Base-by-base conservation (phyloP, 2,888 invertebrate genomes). In the Myopa testacea region DNA sequence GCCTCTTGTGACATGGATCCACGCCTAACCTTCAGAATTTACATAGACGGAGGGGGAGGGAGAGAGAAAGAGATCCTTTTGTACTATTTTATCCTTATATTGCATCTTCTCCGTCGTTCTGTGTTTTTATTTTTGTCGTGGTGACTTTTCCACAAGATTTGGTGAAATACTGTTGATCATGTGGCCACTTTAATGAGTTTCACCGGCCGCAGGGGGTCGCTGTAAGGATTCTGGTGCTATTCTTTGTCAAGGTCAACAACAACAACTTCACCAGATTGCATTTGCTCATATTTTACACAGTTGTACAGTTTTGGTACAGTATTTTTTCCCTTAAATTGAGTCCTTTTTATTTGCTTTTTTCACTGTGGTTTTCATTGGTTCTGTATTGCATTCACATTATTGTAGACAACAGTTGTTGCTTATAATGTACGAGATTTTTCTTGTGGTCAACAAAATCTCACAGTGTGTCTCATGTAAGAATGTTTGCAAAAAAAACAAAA, bases 381-480 rank as follows among this genome's bases (percentile, higher is more conserved):
- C 16, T n/a, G 4, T 12, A 34, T 7, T n/a, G 34, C 4, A 63
- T n/a, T 63, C 14, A 45, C 40, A 50, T 19, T 26, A 19, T 45
- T 45, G 4, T 8, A 26, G n/a, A 16, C 37, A 70, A 70, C 37
- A 70, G 37, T 70, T 70, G 34, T 37, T 16, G 34, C 26, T 26
- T 26, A 26, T 6, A 16, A 6, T 58, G 8, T 34, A 34, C 14
- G 34, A 14, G 37, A 19, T 10, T 4, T 63, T 60, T 73, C 40
- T 60, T 63, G 73, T 14, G 73, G 73, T 73, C 40, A 71, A 6
- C 62, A 26, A 34, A 60, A 71, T 71, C 60, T 71, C 58, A 60
- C 26, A 26, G 26, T 62, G 62, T 62, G 14, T 62, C 8, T 45
- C 45, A 45, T 45, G 6, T 26, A 26, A 1, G 26, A 45, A 45